Evolutionary conservation across 2,113 vertebrate genomes (phyloP), one percentile per base, ranked within the genome.

Genomic region (Barnardius zonarius): DNA sequence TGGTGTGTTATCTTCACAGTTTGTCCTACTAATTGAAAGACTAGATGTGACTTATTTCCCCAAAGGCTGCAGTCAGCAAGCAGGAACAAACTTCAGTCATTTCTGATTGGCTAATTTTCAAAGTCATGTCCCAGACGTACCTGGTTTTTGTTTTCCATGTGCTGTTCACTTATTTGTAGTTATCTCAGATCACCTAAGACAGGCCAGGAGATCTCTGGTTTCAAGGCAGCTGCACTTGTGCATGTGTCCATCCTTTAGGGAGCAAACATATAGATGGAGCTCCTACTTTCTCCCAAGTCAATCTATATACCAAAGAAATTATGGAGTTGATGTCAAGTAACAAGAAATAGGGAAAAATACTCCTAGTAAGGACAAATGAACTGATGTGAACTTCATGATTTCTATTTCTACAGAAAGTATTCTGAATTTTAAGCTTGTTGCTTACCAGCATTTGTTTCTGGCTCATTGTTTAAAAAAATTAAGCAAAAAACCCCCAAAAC

Each of bases 1-100:
- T 55, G 13, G 17, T 83, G 64, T 84, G 67, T 91, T 68, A 91
- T 69, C 48, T 83, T 63, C 63, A 83, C 73, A 46, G 24, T 78
- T 95, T 95, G 79, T 80, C 89, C 73, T 76, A 37, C 66, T 96
- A 94, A 95, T 88, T 94, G 68, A 93, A 96, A 95, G 70, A 67
- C 44, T 80, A 52, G 84, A 93, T 90, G 86, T 95, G 79, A 94
- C 88, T 94, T 67, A 52, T 88, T 97, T 93, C 82, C 48, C 91
- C 2, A 17, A 61, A 96, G 90, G 92, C 19, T 43, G 48, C 25
- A 93, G 41, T 72, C 70, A 92, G 66, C 31, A 61, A 85, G 78
- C 68, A 86, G 80, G 64, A 84, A 63, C 52, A 92, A 93, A 92
- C 66, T 91, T 90, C 55, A 85, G 49, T 83, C 79, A 9, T 82